These are phyloP conservation scores for Litocranius walleri DNA, from an alignment of 2,113 vertebrate genomes.

Conservation along the genomic window DNA sequence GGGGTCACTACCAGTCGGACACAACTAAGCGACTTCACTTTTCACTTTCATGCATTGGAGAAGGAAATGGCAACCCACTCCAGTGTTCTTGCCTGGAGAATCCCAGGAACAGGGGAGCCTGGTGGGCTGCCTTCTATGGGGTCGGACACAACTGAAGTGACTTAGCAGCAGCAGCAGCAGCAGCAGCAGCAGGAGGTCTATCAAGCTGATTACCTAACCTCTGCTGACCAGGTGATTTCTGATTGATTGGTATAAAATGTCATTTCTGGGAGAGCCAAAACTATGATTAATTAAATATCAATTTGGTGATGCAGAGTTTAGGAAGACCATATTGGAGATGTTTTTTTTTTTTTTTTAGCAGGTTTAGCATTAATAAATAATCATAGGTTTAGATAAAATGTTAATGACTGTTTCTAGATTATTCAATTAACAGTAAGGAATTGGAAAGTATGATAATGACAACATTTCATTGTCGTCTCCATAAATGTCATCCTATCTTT, in stretches of 20 bases:
- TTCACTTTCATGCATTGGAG: too few species aligned
- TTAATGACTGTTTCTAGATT: conserved; percentile 22
- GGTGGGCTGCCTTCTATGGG: too few species aligned
- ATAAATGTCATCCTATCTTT: conserved; percentile 33
- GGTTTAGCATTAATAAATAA: conserved; percentile 10
- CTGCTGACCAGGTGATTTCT: not conserved
- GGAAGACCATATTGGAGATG: not conserved
- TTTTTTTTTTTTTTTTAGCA: not conserved
- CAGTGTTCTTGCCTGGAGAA: too few species aligned
- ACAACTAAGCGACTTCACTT: too few species aligned
- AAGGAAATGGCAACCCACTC: too few species aligned
- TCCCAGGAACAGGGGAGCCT: too few species aligned
- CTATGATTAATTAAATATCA: not conserved
- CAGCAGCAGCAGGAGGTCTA: not conserved
- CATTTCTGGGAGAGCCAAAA: not conserved
- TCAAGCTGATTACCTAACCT: not conserved
- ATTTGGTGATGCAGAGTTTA: not conserved
- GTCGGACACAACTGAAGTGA: too few species aligned
- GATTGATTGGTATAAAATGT: not conserved
- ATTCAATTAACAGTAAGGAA: not conserved
- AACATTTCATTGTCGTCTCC: conserved; percentile 19
- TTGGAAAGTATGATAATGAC: conserved; percentile 4
- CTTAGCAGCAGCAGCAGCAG: too few species aligned
- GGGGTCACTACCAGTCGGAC: too few species aligned
- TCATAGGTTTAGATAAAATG: not conserved